Base-by-base conservation (phyloP, 2,113 vertebrate genomes). In the Siniperca knerii region DNA sequence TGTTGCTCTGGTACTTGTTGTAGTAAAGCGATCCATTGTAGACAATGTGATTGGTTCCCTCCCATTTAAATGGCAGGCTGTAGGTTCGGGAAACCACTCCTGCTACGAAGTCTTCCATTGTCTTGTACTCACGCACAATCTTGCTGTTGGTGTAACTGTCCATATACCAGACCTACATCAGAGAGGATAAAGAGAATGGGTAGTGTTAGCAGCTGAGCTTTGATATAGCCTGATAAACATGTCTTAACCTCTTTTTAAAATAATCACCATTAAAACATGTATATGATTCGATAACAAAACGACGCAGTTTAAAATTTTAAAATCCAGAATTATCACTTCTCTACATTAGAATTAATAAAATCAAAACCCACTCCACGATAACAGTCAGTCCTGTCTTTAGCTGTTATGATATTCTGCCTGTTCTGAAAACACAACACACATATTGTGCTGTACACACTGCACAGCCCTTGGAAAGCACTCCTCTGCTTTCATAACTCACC, bases 1-100 rank as follows among this genome's bases (percentile, higher is more conserved):
- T 99, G 94, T 99, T 99, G 94, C 98, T 99, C 93, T 99, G 98
- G 83, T 99, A 99, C 87, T 99, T 99, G 95, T 99, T 99, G 95
- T 99, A 99, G 90, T 97, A 99, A 29, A 99, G 97, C 0, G 98
- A 99, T 60, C 98, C 97, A 0, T 99, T 99, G 95, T 98, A 99
- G 85, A 99, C 97, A 0, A 99, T 96, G 0, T 99, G 98, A 93
- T 98, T 99, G 82, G 98, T 99, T 83, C 98, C 98, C 52, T 98
- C 98, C 98, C 98, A 99, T 84, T 98, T 99, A 89, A 98, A 99
- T 0, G 98, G 98, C 73, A 99, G 98, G 86, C 96, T 99, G 95
- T 99, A 99, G 91, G 97, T 99, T 93, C 97, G 96, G 65, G 98
- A 99, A 75, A 99, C 98, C 20, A 96, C 96, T 23, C 98, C 98